phyloP scores from a whole-genome alignment of 1,140 invertebrate species.

The Cydia fagiglandana region DNA sequence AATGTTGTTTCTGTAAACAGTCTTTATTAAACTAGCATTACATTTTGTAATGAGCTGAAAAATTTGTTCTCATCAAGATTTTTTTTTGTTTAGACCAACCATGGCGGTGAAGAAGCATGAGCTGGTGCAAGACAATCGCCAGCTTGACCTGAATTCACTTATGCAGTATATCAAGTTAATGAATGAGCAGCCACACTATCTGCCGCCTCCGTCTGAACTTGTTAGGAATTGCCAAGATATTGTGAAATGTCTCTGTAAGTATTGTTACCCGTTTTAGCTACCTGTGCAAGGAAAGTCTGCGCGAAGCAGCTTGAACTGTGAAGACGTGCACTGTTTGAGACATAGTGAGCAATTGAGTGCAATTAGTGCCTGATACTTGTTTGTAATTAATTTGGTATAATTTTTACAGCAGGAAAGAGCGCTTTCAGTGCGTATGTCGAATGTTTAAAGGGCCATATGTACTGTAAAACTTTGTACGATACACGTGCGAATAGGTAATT shows the following conservation, averaged over 20 bases:
- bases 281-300: neutral
- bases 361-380: no score
- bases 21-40: no score
- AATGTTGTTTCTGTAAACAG: no score
- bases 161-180: slow-evolving; percentile 59
- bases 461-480: no score
- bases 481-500: no score
- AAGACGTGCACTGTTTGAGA: no score
- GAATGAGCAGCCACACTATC: slow-evolving; percentile 57
- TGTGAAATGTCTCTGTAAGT: slow-evolving; percentile 65
- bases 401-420: no score
- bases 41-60: neutral
- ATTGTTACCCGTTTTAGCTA: neutral
- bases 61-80: neutral
- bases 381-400: no score
- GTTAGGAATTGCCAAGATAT: slow-evolving; percentile 65
- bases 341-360: no score
- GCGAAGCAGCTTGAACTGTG: no score
- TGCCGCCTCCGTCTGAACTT: slow-evolving; percentile 56
- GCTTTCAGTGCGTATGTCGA: no score
- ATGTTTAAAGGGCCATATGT: no score
- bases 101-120: slow-evolving; percentile 65
- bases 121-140: slow-evolving; percentile 55
- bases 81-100: slow-evolving; percentile 27
- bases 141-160: slow-evolving; percentile 54